A percentile compares a stretch with the other conserved stretches of the same genome.
Conservation (phyloP, 2,113 vertebrate genomes). For the Ochotona curzoniae region DNA sequence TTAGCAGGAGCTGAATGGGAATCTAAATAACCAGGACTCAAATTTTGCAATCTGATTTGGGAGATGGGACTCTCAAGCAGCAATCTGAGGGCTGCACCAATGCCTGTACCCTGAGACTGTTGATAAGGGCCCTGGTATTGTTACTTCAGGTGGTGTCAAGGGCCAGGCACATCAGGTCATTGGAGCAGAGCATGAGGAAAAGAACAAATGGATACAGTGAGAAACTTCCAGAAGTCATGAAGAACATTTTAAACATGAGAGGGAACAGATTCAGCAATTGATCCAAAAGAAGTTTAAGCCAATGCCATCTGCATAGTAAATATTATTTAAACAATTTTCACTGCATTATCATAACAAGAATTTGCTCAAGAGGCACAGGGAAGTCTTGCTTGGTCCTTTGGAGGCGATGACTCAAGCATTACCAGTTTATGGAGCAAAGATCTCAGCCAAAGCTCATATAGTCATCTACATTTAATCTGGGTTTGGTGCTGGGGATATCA, state of each 20-base stretch:
- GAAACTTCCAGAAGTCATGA: background rate
- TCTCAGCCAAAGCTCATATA: background rate
- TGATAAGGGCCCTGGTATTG: background rate
- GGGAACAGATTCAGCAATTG: background rate
- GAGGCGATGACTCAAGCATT: background rate
- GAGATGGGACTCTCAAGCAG: too few species aligned
- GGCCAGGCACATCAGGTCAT: background rate
- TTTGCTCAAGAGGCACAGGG: background rate
- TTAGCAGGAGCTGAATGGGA: too few species aligned
- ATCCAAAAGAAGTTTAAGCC: background rate
- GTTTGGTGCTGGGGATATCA: background rate
- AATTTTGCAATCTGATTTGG: too few species aligned
- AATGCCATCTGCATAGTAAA: background rate
- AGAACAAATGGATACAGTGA: background rate
- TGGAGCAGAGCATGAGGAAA: background rate
- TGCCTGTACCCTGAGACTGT: background rate
- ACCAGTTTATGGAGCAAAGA: background rate
- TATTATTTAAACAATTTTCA: background rate
- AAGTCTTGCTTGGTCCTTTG: background rate
- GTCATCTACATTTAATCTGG: background rate
- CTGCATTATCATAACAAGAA: background rate
- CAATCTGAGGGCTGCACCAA: too few species aligned
- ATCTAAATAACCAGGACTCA: too few species aligned
- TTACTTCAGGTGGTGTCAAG: background rate
- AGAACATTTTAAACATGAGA: background rate